phyloP scores from a whole-genome alignment of 2,888 invertebrate genomes.

The Brachyopa scutellaris region DNA sequence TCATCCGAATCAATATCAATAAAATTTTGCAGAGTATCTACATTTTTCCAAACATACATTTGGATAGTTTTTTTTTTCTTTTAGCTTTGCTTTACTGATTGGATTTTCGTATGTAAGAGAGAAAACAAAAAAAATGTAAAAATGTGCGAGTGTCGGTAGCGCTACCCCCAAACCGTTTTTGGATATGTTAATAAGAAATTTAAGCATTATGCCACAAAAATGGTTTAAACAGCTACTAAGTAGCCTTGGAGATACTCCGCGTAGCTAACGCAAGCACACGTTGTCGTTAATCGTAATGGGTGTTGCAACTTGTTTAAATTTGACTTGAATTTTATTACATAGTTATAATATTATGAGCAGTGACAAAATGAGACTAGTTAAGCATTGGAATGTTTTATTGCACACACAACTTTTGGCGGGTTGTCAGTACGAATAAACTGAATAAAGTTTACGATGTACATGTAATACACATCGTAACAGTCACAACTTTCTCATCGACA shows the following conservation, averaged over 20 bases:
- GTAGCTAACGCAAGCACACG: conserved; percentile 5
- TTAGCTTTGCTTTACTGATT: conserved; percentile 46
- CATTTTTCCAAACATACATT: conserved; percentile 36
- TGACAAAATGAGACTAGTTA: background rate
- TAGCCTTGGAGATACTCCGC: conserved; percentile 37
- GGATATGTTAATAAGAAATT: conserved; percentile 60
- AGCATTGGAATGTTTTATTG: background rate
- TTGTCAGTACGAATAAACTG: too few species aligned
- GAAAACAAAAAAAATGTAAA: background rate
- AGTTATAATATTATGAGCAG: background rate
- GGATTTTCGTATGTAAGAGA: conserved; percentile 19
- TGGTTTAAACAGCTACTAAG: too few species aligned
- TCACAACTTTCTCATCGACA: too few species aligned
- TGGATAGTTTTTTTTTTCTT: conserved; percentile 5
- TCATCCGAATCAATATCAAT: conserved; percentile 55
- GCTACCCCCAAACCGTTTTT: too few species aligned
- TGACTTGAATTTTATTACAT: background rate
- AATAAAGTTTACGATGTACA: too few species aligned
- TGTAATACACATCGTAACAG: too few species aligned
- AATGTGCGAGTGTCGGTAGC: too few species aligned
- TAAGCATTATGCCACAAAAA: conserved; percentile 28
- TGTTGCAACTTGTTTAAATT: conserved; percentile 15
- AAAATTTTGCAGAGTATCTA: conserved; percentile 53
- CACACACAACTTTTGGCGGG: too few species aligned
- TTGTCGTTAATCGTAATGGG: background rate